phyloP scores from a whole-genome alignment of 2,888 invertebrate species.

The Callinectes sapidus region DNA sequence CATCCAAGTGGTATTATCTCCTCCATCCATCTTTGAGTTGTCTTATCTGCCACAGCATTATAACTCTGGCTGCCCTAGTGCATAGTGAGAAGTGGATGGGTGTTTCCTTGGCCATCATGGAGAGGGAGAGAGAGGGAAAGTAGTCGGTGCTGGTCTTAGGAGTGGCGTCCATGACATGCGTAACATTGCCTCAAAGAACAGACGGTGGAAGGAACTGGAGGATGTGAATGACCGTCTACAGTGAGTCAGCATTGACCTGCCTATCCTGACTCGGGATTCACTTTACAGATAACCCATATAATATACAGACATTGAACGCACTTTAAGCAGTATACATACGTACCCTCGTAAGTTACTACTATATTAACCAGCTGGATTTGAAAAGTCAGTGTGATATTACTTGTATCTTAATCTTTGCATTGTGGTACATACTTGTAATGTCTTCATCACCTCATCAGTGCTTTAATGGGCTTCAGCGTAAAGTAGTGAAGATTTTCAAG shows the following conservation, averaged over 20 bases:
- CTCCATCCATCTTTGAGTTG: neutral
- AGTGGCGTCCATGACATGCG: neutral
- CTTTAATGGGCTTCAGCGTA: too few relatives aligned
- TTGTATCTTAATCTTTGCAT: too few relatives aligned
- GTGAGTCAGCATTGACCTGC: too few relatives aligned
- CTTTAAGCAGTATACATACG: too few relatives aligned
- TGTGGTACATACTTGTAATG: too few relatives aligned
- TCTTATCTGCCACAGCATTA: neutral
- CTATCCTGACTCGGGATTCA: neutral
- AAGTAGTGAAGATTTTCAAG: too few relatives aligned
- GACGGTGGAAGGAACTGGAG: neutral
- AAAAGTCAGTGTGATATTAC: too few relatives aligned
- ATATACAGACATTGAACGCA: too few relatives aligned
- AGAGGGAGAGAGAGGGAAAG: neutral
- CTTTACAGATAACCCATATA: neutral
- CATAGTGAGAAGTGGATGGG: neutral
- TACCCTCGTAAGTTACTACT: too few relatives aligned
- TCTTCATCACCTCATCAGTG: too few relatives aligned
- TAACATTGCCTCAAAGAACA: neutral
- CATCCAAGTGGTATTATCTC: neutral
- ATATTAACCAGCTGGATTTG: too few relatives aligned
- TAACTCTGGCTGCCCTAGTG: neutral
- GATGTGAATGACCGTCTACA: neutral
- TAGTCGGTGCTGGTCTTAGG: neutral
- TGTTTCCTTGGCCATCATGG: neutral